These are phyloP conservation scores for Oscheius sp. DNA, from an alignment of 2,888 invertebrate species.

Conservation along the genomic window DNA sequence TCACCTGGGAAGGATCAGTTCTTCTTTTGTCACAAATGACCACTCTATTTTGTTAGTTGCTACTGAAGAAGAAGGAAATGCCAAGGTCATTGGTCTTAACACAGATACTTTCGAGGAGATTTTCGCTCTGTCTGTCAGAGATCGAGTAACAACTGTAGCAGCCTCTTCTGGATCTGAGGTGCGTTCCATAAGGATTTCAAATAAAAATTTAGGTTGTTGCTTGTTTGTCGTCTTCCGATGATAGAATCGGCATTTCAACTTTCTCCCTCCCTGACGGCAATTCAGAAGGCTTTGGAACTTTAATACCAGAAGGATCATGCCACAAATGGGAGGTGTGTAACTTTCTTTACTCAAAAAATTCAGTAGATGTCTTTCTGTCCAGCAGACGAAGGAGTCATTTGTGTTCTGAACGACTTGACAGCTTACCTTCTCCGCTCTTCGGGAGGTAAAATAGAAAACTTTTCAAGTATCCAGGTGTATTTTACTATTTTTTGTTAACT, in stretches of 20 bases:
- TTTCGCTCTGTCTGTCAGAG: constrained; percentile 32
- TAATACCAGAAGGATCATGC: constrained; percentile 36
- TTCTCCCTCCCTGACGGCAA: constrained; percentile 45
- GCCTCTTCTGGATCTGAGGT: constrained; percentile 51
- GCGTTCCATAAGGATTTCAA: neutral
- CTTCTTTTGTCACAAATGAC: constrained; percentile 43
- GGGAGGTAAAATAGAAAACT: constrained; percentile 57
- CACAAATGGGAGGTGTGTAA: constrained; percentile 45
- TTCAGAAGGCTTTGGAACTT: constrained; percentile 43
- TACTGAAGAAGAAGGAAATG: constrained; percentile 44
- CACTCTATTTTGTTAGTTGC: constrained; percentile 40
- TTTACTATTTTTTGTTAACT: neutral
- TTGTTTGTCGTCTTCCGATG: constrained; percentile 44
- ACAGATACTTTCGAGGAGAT: constrained; percentile 43
- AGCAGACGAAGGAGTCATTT: constrained; percentile 66
- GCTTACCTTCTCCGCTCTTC: constrained; percentile 57
- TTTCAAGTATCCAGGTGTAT: constrained; percentile 59
- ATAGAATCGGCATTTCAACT: constrained; percentile 42
- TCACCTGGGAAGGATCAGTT: constrained; percentile 40
- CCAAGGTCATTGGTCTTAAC: constrained; percentile 42
- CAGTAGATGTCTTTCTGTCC: constrained; percentile 63
- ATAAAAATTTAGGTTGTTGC: constrained; percentile 36
- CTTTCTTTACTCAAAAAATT: neutral
- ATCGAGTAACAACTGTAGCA: constrained; percentile 38
- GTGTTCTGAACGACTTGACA: constrained; percentile 49